Base-by-base conservation (phyloP, 2,888 invertebrate species). In the Platycheirus rosarum region DNA sequence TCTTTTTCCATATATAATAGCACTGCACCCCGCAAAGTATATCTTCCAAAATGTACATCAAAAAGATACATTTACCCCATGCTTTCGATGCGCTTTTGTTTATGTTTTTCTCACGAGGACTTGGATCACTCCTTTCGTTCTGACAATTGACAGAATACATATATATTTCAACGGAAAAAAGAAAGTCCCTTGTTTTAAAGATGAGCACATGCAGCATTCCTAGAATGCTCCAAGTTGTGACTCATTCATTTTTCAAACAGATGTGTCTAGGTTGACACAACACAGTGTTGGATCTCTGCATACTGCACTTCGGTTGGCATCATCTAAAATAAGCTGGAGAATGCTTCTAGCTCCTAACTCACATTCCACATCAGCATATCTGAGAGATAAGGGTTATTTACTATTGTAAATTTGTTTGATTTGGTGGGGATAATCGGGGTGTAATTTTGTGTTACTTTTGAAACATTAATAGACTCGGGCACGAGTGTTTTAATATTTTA, bases 171-270 rank as follows among this genome's bases (percentile, higher is more conserved):
- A n/a, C n/a, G n/a, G n/a, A n/a, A n/a, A n/a, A n/a, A n/a, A n/a
- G n/a, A n/a, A n/a, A n/a, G n/a, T n/a, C n/a, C n/a, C n/a, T n/a
- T n/a, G n/a, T n/a, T n/a, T n/a, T n/a, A n/a, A n/a, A n/a, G n/a
- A n/a, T n/a, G n/a, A n/a, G n/a, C n/a, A n/a, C n/a, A n/a, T n/a
- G n/a, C n/a, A n/a, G n/a, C n/a, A n/a, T n/a, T n/a, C n/a, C n/a
- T n/a, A n/a, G n/a, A n/a, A n/a, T 35, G 11, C 9, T 35, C 11
- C 9, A 11, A 16, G 16, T 44, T 18, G 14, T 9, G 35, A 32
- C 20, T 46, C 60, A 70, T 70, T 70, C 42, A 71, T 44, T 62
- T 71, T 63, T 55, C 42, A 65, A 73, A 65, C 48, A 57, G 65
- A 57, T 74, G 40, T 74, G 65, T 57, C 57, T 57, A 49, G 9